These are phyloP conservation scores for Glomeris marginata DNA, from an alignment of 2,888 invertebrate species.

Conservation along the genomic window DNA sequence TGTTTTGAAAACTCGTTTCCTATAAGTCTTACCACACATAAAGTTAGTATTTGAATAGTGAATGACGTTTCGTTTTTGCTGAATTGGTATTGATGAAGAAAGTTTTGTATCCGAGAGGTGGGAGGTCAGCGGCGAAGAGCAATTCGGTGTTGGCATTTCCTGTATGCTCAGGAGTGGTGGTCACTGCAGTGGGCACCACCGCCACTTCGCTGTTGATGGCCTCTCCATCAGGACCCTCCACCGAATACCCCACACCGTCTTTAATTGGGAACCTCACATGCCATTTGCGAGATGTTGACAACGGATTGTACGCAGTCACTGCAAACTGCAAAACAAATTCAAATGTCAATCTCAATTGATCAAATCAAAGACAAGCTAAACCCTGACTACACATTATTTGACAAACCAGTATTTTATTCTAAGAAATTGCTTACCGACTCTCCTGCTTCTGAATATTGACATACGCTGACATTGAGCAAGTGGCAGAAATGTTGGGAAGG, in stretches of 20 bases:
- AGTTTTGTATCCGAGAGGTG: conserved; percentile 34
- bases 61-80: background rate
- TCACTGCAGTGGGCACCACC: conserved; percentile 42
- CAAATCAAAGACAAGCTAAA: background rate
- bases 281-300: background rate
- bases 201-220: conserved; percentile 29
- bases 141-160: conserved; percentile 51
- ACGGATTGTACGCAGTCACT: conserved; percentile 9
- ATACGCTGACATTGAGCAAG: conserved; percentile 8
- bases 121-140: conserved; percentile 51
- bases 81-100: conserved; percentile 21
- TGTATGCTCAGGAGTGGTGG: conserved; percentile 43
- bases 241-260: background rate
- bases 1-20: too few species aligned
- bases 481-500: conserved; percentile 2
- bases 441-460: background rate
- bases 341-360: background rate
- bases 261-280: conserved; percentile 6
- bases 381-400: too few species aligned
- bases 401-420: too few species aligned
- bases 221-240: conserved; percentile 1
- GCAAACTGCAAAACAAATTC: conserved; percentile 6
- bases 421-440: background rate
- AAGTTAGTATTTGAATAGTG: too few species aligned
- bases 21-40: too few species aligned